Evolutionary conservation across 2,797 vertebrate species (phyloP).

Genomic region (Melanotaenia boesemani): DNA sequence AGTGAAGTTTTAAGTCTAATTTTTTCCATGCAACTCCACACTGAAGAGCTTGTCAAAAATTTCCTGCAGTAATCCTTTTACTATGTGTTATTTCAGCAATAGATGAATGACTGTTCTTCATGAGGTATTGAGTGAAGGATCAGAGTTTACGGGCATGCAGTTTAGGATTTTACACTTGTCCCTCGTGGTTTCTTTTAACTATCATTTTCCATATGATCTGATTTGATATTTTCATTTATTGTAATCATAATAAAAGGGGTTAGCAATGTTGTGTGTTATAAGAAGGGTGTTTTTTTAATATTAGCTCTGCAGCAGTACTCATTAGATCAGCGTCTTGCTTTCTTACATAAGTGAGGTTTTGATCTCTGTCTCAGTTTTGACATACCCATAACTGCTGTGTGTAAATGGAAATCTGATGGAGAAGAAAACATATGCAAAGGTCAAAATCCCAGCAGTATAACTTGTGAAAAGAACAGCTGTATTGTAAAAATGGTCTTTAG

Average conservation of each 20-base stretch:
- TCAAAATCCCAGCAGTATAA: neutral
- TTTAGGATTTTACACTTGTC: neutral
- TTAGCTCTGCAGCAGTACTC: too few species aligned
- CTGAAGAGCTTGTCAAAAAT: neutral
- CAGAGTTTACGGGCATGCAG: neutral
- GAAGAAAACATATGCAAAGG: neutral
- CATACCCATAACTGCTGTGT: neutral
- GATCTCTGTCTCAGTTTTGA: neutral
- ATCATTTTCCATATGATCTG: too few species aligned
- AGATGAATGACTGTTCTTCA: neutral
- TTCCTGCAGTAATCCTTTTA: neutral
- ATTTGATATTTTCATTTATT: neutral
- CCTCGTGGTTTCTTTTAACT: too few species aligned
- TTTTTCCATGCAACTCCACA: neutral
- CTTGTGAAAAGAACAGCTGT: neutral
- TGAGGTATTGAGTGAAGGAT: neutral
- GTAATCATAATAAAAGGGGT: neutral
- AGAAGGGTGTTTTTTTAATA: too few species aligned
- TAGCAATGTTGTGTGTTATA: neutral
- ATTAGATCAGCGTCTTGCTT: neutral
- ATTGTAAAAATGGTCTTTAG: too few species aligned
- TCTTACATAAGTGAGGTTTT: neutral
- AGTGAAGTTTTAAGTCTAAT: too few species aligned
- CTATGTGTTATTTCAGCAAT: neutral
- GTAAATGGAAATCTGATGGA: neutral